Evolutionary conservation across 2,888 invertebrate genomes (phyloP), one percentile per base, ranked within the genome.

Genomic region (Opisthograptis luteolata): DNA sequence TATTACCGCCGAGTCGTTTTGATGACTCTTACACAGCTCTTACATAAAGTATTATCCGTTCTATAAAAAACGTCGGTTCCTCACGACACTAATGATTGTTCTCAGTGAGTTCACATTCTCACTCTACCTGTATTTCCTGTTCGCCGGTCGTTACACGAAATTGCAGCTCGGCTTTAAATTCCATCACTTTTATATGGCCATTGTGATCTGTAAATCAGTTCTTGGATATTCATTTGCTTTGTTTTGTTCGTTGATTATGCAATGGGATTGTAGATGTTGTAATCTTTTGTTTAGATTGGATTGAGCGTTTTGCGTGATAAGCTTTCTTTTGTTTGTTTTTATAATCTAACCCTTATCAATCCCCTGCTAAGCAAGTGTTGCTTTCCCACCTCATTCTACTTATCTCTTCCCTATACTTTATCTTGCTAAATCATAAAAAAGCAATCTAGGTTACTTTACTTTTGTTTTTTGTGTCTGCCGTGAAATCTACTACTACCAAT

Each of bases 51-150:
- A 35, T 40, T 27, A 45, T 42, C 22, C 36, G 39, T 19, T 30
- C 24, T 15, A 47, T 34, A 56, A 46, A 55, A 52, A 56, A 36
- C 34, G 10, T 13, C 31, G 13, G 73, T 72, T 73, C 72, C 72
- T 73, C 72, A 65, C 64, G 73, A 70, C 60, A 65, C 64, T 80
- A 83, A 84, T 82, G 80, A 79, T 73, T 68, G 68, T 53, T 53
- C 40, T 48, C 40, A 40, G 28, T 62, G 62, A 62, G 68, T 68
- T 68, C 69, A 68, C 64, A 66, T 66, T 53, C 76, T 78, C 66
- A 70, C 75, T 69, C 44, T 70, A 77, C 87, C 85, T 79, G 87
- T 84, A 85, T 87, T 86, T 86, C 87, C 83, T 77, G 87, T 87
- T 85, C 68, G 67, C 70, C 64, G 64, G 65, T 70, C 64, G 74